A percentile compares a stretch with the other conserved stretches of the same genome.
Conservation (phyloP, 2,797 vertebrate species). For the Arnoldichthys spilopterus region DNA sequence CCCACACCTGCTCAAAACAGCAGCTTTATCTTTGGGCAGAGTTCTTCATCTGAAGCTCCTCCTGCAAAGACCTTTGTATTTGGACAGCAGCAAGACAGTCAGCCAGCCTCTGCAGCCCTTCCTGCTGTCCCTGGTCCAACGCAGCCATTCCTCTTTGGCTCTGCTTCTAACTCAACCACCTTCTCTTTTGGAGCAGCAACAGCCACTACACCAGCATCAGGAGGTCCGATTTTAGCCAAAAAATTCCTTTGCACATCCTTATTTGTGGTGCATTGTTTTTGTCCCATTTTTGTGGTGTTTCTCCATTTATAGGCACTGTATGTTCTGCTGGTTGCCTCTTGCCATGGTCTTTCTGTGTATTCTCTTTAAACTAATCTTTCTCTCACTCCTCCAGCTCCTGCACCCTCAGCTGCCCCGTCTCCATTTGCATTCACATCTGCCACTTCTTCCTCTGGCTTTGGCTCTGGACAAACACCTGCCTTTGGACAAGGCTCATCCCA, state of each 20-base stretch:
- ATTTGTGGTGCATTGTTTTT: neutral
- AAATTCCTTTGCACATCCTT: neutral
- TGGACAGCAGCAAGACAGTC: constrained; percentile 83
- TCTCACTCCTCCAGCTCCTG: constrained; percentile 50
- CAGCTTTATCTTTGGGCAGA: constrained; percentile 88
- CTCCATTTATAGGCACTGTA: neutral
- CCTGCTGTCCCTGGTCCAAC: constrained; percentile 63
- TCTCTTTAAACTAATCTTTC: neutral
- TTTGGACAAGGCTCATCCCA: constrained; percentile 83
- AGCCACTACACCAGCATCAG: constrained; percentile 77
- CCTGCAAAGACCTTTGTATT: constrained; percentile 85
- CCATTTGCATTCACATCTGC: constrained; percentile 86
- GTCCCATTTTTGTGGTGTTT: no score
- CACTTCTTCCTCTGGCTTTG: constrained; percentile 77
- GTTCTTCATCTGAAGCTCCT: constrained; percentile 78
- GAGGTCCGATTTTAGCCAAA: constrained; percentile 78
- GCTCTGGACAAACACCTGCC: constrained; percentile 79
- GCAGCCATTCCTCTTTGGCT: constrained; percentile 87
- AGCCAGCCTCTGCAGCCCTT: constrained; percentile 76
- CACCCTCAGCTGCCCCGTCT: constrained; percentile 73
- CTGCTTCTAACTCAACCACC: constrained; percentile 69
- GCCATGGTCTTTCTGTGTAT: neutral
- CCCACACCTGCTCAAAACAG: constrained; percentile 61
- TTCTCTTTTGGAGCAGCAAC: constrained; percentile 85
- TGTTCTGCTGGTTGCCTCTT: neutral